These are phyloP conservation scores for Cavia aperea DNA, from an alignment of 2,113 vertebrate genomes.

Conservation along the genomic window DNA sequence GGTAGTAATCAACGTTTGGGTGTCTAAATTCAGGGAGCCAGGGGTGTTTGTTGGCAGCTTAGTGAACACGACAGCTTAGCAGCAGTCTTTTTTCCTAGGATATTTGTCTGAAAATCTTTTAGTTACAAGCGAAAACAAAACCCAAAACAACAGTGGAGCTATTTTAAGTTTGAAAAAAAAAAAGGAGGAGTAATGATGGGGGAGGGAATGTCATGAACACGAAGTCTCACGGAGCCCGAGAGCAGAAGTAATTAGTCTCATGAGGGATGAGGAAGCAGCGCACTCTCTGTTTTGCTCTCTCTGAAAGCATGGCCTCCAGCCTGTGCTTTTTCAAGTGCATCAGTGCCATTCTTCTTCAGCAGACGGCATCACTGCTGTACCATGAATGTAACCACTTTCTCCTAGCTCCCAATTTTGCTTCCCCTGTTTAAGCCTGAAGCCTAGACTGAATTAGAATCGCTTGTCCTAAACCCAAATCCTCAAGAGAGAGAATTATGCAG, in stretches of 20 bases:
- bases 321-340: background rate
- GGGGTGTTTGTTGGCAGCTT: background rate
- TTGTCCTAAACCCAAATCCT: background rate
- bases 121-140: constrained; percentile 38
- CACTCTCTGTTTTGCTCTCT: background rate
- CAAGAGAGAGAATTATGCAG: background rate
- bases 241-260: constrained; percentile 60
- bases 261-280: constrained; percentile 38
- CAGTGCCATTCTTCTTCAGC: background rate
- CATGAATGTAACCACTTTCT: background rate
- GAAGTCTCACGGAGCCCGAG: constrained; percentile 42
- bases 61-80: background rate
- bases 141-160: background rate
- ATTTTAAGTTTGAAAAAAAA: constrained; percentile 26
- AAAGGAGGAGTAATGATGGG: background rate
- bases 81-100: constrained; percentile 15
- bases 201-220: constrained; percentile 32
- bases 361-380: background rate
- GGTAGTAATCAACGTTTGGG: background rate
- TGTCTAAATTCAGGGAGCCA: constrained; percentile 3
- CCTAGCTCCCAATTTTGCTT: background rate
- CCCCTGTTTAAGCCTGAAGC: background rate
- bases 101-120: constrained; percentile 29
- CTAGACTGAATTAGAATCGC: background rate
- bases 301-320: background rate